These are phyloP conservation scores for Gnathonemus longibarbis DNA, from an alignment of 2,113 vertebrate genomes.

Conservation along the genomic window DNA sequence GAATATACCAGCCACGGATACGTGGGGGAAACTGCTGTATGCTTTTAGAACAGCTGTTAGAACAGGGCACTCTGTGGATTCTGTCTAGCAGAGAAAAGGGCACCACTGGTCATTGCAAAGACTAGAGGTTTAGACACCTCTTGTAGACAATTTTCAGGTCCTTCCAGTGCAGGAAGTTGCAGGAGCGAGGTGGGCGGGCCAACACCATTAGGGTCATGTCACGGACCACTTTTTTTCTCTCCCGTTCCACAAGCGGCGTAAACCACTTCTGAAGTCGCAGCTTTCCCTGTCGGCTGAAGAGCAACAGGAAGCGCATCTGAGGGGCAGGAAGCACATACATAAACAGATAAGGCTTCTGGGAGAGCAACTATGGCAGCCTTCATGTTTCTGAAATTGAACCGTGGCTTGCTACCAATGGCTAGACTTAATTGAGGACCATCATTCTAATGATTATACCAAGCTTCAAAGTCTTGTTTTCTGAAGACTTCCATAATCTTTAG, in stretches of 20 bases:
- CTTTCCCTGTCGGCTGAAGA: conserved; percentile 96
- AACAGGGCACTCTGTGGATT: neutral
- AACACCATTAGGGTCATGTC: conserved; percentile 85
- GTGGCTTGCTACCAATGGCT: neutral
- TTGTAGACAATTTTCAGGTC: conserved; percentile 97
- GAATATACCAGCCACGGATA: neutral
- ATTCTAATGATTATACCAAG: neutral
- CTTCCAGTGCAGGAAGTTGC: conserved; percentile 94
- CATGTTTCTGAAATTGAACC: neutral
- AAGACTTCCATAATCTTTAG: neutral
- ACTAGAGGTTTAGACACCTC: conserved; percentile 58
- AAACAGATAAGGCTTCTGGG: neutral
- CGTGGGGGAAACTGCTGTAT: neutral
- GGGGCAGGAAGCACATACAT: neutral
- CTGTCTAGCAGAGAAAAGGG: neutral
- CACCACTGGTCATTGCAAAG: neutral
- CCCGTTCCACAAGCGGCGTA: conserved; percentile 77
- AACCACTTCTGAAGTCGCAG: conserved; percentile 97
- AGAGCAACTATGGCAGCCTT: neutral
- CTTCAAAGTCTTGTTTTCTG: neutral
- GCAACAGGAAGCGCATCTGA: conserved; percentile 91
- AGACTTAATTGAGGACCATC: neutral
- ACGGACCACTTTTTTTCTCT: conserved; percentile 87
- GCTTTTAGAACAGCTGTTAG: neutral
- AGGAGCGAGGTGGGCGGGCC: conserved; percentile 75